phyloP scores from a whole-genome alignment of 2,797 vertebrate species.

The Cirrhinus molitorella region DNA sequence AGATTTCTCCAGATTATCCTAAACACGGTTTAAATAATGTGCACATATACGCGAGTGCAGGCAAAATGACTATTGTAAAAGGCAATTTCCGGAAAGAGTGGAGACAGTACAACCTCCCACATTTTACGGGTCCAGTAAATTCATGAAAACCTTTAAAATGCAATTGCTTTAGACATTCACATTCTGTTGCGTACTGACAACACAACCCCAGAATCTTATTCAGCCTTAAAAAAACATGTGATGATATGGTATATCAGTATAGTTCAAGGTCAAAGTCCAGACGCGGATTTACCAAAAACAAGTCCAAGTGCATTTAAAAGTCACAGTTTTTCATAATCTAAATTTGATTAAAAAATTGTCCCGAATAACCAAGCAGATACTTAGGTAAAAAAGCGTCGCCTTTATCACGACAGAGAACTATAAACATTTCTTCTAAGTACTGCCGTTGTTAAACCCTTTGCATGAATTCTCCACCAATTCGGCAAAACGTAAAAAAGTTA shows the following conservation, averaged over 20 bases:
- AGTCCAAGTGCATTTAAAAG: constrained; percentile 61
- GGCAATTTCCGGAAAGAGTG: constrained; percentile 57
- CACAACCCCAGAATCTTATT: neutral
- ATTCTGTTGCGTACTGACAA: neutral
- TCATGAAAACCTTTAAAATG: constrained; percentile 47
- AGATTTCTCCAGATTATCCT: constrained; percentile 12
- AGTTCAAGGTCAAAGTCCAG: constrained; percentile 69
- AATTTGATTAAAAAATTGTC: neutral
- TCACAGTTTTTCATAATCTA: neutral
- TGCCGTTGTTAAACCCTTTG: constrained; percentile 6
- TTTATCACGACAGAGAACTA: neutral
- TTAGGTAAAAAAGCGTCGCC: neutral
- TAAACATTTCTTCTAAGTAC: neutral
- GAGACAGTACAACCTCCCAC: constrained; percentile 48
- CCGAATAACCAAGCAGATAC: neutral
- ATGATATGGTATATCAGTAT: constrained; percentile 27
- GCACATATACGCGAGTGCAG: constrained; percentile 4
- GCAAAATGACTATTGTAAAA: constrained; percentile 58
- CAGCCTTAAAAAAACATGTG: neutral
- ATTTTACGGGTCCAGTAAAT: constrained; percentile 62
- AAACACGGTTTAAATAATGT: constrained; percentile 11
- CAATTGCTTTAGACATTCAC: constrained; percentile 36
- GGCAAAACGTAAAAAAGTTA: neutral
- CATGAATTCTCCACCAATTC: neutral
- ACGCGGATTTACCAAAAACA: constrained; percentile 58